phyloP scores from a whole-genome alignment of 2,113 vertebrate species.

The Himantopus leucocephalus region DNA sequence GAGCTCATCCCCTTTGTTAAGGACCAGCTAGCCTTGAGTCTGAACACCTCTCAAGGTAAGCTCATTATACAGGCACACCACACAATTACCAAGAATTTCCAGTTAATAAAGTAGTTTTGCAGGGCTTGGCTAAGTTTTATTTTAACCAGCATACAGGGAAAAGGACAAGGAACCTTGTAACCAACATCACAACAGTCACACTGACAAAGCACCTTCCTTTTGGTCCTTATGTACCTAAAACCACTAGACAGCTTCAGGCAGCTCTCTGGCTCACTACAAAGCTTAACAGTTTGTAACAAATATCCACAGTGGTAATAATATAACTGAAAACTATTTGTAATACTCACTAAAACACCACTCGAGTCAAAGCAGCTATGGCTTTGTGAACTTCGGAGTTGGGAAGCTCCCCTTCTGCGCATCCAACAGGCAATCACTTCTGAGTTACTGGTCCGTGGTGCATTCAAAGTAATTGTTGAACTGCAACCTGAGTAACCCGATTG shows the following conservation, averaged over 20 bases:
- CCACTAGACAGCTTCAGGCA: background rate
- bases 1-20: background rate
- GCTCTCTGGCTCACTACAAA: background rate
- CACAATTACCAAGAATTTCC: background rate
- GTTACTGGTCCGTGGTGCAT: background rate
- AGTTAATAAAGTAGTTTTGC: background rate
- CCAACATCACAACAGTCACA: background rate
- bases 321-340: background rate
- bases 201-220: background rate
- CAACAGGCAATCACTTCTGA: rapidly evolving
- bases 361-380: background rate
- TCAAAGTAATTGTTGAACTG: background rate
- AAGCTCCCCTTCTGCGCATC: background rate
- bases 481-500: rapidly evolving
- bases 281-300: background rate
- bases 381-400: background rate
- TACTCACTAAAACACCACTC: background rate
- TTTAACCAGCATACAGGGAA: background rate
- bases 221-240: background rate
- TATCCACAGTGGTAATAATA: background rate
- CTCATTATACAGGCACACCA: background rate
- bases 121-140: background rate
- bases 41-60: background rate
- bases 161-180: background rate
- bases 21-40: background rate